Evolutionary conservation across 2,113 vertebrate genomes (phyloP).

Genomic region (Sturnus vulgaris): DNA sequence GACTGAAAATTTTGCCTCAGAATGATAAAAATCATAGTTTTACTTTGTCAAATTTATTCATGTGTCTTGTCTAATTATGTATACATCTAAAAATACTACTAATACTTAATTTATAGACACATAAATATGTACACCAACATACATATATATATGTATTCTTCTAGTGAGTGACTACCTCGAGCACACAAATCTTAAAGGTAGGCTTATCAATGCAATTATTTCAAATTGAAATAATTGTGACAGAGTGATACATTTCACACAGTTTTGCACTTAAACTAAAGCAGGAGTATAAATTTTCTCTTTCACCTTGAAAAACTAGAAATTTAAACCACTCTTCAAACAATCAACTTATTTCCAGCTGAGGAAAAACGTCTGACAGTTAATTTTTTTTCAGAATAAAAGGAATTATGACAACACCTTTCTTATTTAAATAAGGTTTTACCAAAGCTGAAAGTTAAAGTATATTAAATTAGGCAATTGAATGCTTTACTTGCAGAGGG

Average conservation of each 20-base stretch:
- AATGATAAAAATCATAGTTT: not conserved
- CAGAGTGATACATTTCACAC: not conserved
- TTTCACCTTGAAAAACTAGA: not conserved
- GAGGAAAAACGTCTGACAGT: not conserved
- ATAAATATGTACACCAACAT: not conserved
- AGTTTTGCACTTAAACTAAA: not conserved
- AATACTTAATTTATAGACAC: not conserved
- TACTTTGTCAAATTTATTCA: not conserved
- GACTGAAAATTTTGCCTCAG: not conserved
- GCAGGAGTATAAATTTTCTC: not conserved
- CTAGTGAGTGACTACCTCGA: not conserved
- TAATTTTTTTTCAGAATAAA: not conserved
- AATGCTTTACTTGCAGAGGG: not conserved
- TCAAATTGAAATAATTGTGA: not conserved
- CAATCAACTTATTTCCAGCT: not conserved
- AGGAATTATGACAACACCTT: not conserved
- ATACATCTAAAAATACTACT: not conserved
- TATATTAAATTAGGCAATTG: not conserved
- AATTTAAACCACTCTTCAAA: not conserved
- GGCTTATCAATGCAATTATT: not conserved
- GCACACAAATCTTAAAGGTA: not conserved
- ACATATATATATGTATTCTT: not conserved
- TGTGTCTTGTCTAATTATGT: not conserved
- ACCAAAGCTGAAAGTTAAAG: not conserved
- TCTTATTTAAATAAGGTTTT: not conserved